These are phyloP conservation scores for Pocillopora meandrina DNA, from an alignment of 92 coral and sea anemone species.

Conservation along the genomic window DNA sequence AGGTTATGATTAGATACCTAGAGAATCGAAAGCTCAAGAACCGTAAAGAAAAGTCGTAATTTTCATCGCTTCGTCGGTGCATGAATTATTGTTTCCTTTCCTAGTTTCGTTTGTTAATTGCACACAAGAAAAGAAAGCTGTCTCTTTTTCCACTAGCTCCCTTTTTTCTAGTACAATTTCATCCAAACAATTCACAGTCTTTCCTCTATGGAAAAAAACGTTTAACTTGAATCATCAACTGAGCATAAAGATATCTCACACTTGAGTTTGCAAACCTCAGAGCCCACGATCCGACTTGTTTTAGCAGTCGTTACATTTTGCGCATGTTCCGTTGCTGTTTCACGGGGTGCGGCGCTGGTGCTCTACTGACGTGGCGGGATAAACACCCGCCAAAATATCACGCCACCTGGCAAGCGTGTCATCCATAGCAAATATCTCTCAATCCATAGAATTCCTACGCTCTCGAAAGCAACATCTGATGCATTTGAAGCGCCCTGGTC, in stretches of 20 bases:
- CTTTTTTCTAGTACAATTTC: too few species aligned
- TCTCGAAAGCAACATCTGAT: not conserved
- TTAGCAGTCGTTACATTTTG: constrained; percentile 9
- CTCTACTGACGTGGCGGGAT: constrained; percentile 42
- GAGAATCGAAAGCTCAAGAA: constrained; percentile 26
- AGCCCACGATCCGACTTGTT: not conserved
- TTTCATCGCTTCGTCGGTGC: constrained; percentile 43
- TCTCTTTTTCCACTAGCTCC: not conserved
- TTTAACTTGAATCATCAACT: too few species aligned
- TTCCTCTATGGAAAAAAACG: too few species aligned
- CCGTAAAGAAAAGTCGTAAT: constrained; percentile 30
- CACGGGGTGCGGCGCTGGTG: constrained; percentile 51
- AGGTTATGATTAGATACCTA: constrained; percentile 18
- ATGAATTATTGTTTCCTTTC: not conserved
- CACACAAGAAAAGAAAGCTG: constrained; percentile 4
- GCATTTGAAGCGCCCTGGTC: constrained; percentile 10
- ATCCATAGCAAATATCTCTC: constrained; percentile 49
- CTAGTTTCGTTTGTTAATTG: constrained; percentile 3
- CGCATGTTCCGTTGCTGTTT: constrained; percentile 28
- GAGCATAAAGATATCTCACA: too few species aligned
- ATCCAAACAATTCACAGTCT: too few species aligned
- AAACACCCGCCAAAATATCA: constrained; percentile 42
- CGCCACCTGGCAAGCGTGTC: constrained; percentile 57
- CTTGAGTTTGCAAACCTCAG: too few species aligned
- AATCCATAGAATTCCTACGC: constrained; percentile 7